These are phyloP conservation scores for Habroteleia sp. DNA, from an alignment of 2,888 invertebrate species.

Conservation along the genomic window DNA sequence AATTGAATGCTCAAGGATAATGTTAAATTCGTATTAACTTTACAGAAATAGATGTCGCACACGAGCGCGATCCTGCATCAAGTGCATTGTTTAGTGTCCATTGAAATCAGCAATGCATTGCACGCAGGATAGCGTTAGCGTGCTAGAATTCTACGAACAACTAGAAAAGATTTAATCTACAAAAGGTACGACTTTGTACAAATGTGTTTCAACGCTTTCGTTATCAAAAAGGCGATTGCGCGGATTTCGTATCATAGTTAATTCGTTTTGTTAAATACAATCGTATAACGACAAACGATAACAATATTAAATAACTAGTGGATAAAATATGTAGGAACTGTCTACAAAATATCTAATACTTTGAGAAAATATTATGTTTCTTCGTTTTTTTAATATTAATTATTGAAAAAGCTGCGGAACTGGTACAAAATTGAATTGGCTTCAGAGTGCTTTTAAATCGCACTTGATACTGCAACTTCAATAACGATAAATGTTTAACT, in stretches of 20 bases:
- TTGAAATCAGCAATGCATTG: conserved; percentile 79
- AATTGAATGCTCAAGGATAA: background rate
- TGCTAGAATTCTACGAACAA: conserved; percentile 72
- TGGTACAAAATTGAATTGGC: conserved; percentile 36
- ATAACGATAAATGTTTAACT: conserved; percentile 41
- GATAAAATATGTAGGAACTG: background rate
- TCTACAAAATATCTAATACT: conserved; percentile 8
- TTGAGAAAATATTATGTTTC: conserved; percentile 31
- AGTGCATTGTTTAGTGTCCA: conserved; percentile 78
- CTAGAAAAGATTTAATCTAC: conserved; percentile 29
- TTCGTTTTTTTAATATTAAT: conserved; percentile 3
- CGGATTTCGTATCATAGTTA: background rate
- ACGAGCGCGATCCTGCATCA: conserved; percentile 80
- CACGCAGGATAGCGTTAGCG: conserved; percentile 79
- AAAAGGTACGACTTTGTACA: conserved; percentile 52
- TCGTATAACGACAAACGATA: conserved; percentile 14
- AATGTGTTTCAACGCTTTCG: conserved; percentile 26
- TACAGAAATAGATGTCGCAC: conserved; percentile 66
- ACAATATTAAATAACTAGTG: background rate
- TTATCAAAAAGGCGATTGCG: conserved; percentile 8
- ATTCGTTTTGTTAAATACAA: conserved; percentile 8
- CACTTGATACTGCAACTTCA: conserved; percentile 29
- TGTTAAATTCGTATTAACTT: conserved; percentile 3
- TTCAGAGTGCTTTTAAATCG: conserved; percentile 5
- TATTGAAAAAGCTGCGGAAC: conserved; percentile 38